These are phyloP conservation scores for Plectrocnemia conspersa DNA, from an alignment of 1,140 invertebrate genomes.

Conservation along the genomic window DNA sequence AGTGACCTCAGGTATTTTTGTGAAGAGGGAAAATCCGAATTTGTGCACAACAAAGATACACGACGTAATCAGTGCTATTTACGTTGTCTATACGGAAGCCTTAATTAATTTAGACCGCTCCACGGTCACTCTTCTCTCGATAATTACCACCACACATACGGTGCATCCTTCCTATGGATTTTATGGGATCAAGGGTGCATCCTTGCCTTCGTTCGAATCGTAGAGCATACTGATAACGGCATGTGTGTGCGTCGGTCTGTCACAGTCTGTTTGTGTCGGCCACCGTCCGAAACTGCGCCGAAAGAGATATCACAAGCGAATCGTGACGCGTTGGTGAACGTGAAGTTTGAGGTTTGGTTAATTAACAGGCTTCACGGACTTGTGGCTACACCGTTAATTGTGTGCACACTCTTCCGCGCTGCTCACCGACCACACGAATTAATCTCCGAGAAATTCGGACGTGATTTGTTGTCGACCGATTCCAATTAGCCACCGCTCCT, in stretches of 20 bases:
- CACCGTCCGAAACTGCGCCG: slow-evolving; percentile 16
- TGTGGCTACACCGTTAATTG: slow-evolving; percentile 11
- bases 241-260: neutral
- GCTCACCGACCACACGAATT: neutral
- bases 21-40: too few species aligned
- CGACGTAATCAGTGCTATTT: too few species aligned
- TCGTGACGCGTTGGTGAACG: slow-evolving; percentile 18
- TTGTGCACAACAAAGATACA: too few species aligned
- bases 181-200: too few species aligned
- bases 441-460: slow-evolving; percentile 7
- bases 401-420: slow-evolving; percentile 4
- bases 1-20: too few species aligned
- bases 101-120: too few species aligned
- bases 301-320: slow-evolving; percentile 29
- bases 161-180: too few species aligned
- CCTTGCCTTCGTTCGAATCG: too few species aligned
- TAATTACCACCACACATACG: too few species aligned
- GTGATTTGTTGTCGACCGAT: slow-evolving; percentile 1
- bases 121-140: too few species aligned
- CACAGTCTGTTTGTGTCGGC: slow-evolving; percentile 15
- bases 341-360: slow-evolving; percentile 9
- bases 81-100: too few species aligned
- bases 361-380: slow-evolving; percentile 20
- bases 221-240: slow-evolving; percentile 10
- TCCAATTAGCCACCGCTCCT: neutral